Conservation (phyloP, 2,888 invertebrate species). For the Selenia dentaria region DNA sequence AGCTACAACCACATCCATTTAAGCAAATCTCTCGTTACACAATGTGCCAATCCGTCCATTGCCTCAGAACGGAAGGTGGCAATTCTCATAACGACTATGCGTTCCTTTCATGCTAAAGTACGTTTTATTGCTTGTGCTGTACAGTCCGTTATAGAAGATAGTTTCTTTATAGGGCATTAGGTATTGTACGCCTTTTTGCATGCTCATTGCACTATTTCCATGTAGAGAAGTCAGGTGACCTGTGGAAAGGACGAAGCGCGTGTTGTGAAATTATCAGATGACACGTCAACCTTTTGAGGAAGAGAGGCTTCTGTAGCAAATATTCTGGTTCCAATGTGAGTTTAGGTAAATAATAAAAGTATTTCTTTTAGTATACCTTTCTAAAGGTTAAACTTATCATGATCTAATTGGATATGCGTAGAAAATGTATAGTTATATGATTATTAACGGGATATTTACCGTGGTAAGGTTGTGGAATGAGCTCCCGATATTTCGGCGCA, state of each 20-base stretch:
- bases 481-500: too few relatives aligned
- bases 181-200: neutral
- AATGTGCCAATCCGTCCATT: slow-evolving; percentile 11
- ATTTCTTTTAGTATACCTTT: too few relatives aligned
- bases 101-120: neutral
- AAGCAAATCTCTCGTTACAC: neutral
- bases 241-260: neutral
- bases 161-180: neutral
- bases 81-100: slow-evolving; percentile 4
- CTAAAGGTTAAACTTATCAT: too few relatives aligned
- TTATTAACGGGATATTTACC: too few relatives aligned
- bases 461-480: too few relatives aligned
- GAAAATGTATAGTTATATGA: too few relatives aligned
- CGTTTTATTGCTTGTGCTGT: neutral
- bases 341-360: too few relatives aligned
- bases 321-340: too few relatives aligned
- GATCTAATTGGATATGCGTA: too few relatives aligned
- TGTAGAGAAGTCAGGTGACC: neutral
- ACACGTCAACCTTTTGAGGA: too few relatives aligned
- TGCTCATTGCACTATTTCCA: slow-evolving; percentile 2
- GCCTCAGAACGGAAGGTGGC: slow-evolving; percentile 14
- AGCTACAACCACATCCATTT: slow-evolving; percentile 2
- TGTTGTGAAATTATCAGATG: neutral
- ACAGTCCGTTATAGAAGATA: neutral
- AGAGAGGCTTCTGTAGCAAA: too few relatives aligned